A percentile compares a stretch with the other conserved stretches of the same genome.
phyloP scores from a whole-genome alignment of 2,888 invertebrate species.

The Machimus rusticus region DNA sequence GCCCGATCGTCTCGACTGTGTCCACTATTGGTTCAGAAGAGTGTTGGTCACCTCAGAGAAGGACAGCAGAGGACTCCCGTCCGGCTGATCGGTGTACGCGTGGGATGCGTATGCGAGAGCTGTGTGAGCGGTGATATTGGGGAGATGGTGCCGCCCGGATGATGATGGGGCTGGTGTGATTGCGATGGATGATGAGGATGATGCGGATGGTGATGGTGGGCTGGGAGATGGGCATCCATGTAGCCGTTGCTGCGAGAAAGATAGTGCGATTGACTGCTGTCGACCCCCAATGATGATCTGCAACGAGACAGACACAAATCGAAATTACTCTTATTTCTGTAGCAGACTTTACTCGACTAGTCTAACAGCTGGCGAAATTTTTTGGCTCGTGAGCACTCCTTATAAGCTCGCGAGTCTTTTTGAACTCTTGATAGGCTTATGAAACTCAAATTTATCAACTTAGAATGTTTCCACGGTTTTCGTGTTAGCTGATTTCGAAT shows the following conservation, averaged over 20 bases:
- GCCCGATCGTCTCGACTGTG: not conserved
- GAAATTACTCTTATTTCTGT: not conserved
- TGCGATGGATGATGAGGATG: slow-evolving; percentile 54
- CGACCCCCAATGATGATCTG: slow-evolving; percentile 49
- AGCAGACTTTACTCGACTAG: not conserved
- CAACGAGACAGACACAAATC: not conserved
- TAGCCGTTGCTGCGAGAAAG: slow-evolving; percentile 54
- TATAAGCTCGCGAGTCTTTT: too few species aligned
- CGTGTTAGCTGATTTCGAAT: too few species aligned
- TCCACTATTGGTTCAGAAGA: slow-evolving; percentile 69
- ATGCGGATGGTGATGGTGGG: slow-evolving; percentile 56
- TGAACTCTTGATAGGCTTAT: too few species aligned
- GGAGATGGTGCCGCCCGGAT: slow-evolving; percentile 60
- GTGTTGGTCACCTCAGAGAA: slow-evolving; percentile 82
- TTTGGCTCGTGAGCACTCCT: too few species aligned
- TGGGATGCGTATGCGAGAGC: slow-evolving; percentile 64
- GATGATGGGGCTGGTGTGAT: slow-evolving; percentile 50
- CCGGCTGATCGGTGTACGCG: slow-evolving; percentile 65
- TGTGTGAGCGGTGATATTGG: slow-evolving; percentile 63
- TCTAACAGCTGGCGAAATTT: not conserved
- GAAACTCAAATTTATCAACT: too few species aligned
- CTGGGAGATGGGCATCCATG: slow-evolving; percentile 57
- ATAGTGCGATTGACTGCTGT: slow-evolving; percentile 42
- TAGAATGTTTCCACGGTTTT: too few species aligned
- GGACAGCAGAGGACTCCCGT: slow-evolving; percentile 77